phyloP scores from a whole-genome alignment of 2,113 vertebrate genomes.

The rabbit (Oryctolagus cuniculus) region DNA sequence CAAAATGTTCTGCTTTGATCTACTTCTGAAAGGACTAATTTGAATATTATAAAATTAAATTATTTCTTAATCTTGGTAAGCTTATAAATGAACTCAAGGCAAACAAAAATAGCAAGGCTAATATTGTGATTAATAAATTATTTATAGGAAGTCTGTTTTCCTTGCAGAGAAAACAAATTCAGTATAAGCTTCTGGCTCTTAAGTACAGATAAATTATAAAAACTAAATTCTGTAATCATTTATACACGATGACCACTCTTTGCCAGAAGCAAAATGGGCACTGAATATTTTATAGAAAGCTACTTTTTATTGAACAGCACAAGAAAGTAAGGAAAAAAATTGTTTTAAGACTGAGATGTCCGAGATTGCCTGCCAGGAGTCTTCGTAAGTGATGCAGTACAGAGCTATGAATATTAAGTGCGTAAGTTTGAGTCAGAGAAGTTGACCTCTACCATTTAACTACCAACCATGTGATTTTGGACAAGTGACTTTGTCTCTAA shows the following conservation, averaged over 20 bases:
- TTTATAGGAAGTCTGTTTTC: slow-evolving; percentile 41
- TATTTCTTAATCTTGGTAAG: slow-evolving; percentile 42
- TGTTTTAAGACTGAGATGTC: slow-evolving; percentile 23
- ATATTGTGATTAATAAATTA: slow-evolving; percentile 50
- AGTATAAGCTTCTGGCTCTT: slow-evolving; percentile 9
- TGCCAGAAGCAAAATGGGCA: slow-evolving; percentile 41
- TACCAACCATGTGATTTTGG: neutral
- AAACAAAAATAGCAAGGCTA: neutral
- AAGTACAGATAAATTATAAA: slow-evolving; percentile 41
- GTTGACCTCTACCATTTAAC: slow-evolving; percentile 2
- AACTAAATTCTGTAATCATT: slow-evolving; percentile 49
- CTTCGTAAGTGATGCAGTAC: slow-evolving; percentile 7
- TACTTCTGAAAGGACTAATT: slow-evolving; percentile 23
- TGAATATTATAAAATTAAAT: slow-evolving; percentile 45
- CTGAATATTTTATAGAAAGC: slow-evolving; percentile 12
- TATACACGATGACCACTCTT: slow-evolving; percentile 31
- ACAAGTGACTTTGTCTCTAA: neutral
- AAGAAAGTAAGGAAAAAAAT: slow-evolving; percentile 18
- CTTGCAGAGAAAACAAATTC: slow-evolving; percentile 31
- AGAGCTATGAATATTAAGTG: neutral
- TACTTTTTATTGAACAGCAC: slow-evolving; percentile 58
- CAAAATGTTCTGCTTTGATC: slow-evolving; percentile 32
- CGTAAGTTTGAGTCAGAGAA: neutral
- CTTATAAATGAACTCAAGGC: slow-evolving; percentile 9
- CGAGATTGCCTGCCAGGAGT: neutral